A percentile compares a stretch with the other conserved stretches of the same genome.
phyloP scores from a whole-genome alignment of 2,113 vertebrate species.

The Dasyornis broadbenti region DNA sequence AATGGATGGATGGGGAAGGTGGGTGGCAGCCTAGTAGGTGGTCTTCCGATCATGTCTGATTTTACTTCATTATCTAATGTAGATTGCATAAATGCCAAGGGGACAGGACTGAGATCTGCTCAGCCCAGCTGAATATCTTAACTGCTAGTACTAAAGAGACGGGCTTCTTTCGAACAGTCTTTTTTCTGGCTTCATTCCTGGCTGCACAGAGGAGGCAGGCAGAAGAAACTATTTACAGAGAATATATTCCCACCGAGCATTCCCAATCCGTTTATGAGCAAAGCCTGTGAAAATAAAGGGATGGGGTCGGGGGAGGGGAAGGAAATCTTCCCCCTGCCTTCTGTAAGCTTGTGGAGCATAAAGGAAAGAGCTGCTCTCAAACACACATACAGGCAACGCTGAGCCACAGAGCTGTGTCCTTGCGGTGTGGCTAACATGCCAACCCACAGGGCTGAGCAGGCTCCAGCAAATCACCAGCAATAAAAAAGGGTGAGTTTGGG shows the following conservation, averaged over 20 bases:
- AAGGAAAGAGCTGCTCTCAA: not conserved
- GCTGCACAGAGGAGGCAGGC: not conserved
- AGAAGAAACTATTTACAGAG: constrained; percentile 43
- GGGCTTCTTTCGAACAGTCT: not conserved
- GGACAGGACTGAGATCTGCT: not conserved
- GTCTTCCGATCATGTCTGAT: not conserved
- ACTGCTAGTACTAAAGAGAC: not conserved
- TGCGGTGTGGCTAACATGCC: not conserved
- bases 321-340: not conserved
- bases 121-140: not conserved
- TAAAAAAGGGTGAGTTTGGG: not conserved
- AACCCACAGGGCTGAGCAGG: not conserved
- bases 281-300: constrained; percentile 10
- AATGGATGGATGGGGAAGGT: not conserved
- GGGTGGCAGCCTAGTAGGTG: not conserved
- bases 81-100: not conserved
- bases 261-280: not conserved
- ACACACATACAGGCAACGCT: accelerated
- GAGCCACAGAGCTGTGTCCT: not conserved
- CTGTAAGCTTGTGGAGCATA: not conserved
- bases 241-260: not conserved
- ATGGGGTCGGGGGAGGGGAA: not conserved
- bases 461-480: not conserved
- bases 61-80: not conserved
- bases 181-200: constrained; percentile 7